Percentiles rank a stretch among this genome's conserved stretches.
These are phyloP conservation scores for Penelope pileata DNA, from an alignment of 2,113 vertebrate genomes.

Conservation along the genomic window DNA sequence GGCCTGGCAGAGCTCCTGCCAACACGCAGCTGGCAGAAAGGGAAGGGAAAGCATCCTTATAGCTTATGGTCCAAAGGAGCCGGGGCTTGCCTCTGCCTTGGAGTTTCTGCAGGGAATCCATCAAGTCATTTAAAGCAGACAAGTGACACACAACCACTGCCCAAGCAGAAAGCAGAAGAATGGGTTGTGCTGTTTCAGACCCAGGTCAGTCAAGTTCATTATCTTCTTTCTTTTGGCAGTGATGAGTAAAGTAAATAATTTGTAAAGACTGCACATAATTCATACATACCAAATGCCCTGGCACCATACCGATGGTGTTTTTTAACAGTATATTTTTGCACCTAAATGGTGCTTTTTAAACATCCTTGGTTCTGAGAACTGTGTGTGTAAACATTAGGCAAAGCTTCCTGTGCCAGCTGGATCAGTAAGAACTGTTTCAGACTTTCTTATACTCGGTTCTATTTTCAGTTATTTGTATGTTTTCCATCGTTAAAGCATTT, in stretches of 20 bases:
- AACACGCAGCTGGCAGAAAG: too few species aligned
- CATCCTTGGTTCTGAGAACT: not conserved
- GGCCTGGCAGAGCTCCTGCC: not conserved
- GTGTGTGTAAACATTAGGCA: not conserved
- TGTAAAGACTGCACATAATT: fast-evolving
- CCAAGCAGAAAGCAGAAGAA: not conserved
- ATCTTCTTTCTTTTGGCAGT: not conserved
- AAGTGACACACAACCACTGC: not conserved
- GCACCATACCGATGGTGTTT: not conserved
- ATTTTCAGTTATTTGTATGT: not conserved
- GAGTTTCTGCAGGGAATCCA: not conserved
- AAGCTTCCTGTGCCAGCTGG: not conserved
- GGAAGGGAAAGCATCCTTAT: not conserved
- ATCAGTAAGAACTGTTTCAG: not conserved
- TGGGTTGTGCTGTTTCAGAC: not conserved
- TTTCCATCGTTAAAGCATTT: not conserved
- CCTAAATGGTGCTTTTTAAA: not conserved
- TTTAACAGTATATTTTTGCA: not conserved
- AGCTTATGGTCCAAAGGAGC: not conserved
- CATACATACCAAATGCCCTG: not conserved
- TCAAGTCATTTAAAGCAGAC: not conserved
- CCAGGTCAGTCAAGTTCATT: not conserved
- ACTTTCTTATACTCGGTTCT: not conserved
- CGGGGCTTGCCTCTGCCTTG: not conserved
- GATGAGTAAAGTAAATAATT: not conserved